These are phyloP conservation scores for Hylaea fasciaria DNA, from an alignment of 2,888 invertebrate genomes.

Conservation along the genomic window DNA sequence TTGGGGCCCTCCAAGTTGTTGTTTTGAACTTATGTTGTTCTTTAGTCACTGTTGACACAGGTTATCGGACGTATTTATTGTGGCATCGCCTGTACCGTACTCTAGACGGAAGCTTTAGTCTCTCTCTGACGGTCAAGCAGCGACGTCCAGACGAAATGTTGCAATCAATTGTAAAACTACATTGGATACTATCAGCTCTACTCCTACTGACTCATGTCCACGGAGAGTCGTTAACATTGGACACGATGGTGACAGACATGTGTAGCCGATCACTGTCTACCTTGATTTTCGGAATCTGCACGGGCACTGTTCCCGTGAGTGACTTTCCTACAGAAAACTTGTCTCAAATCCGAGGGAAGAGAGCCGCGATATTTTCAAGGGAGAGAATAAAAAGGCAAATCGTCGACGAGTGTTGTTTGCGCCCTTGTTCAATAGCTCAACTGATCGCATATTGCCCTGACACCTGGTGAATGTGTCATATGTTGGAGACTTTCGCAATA, in stretches of 20 bases:
- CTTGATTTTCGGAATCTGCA: conserved; percentile 63
- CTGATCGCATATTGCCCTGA: conserved; percentile 74
- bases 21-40: conserved; percentile 78
- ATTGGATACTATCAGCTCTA: conserved; percentile 55
- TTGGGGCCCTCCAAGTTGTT: conserved; percentile 71
- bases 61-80: conserved; percentile 80
- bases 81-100: conserved; percentile 58
- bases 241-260: conserved; percentile 56
- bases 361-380: conserved; percentile 58
- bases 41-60: conserved; percentile 76
- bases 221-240: conserved; percentile 58
- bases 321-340: conserved; percentile 54
- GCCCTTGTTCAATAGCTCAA: conserved; percentile 66
- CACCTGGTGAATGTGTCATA: conserved; percentile 61
- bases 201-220: conserved; percentile 54
- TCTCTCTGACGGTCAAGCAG: conserved; percentile 54
- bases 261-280: conserved; percentile 63
- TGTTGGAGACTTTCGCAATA: conserved; percentile 22
- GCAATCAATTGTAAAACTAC: conserved; percentile 50
- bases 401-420: conserved; percentile 67
- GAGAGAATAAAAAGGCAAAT: conserved; percentile 63
- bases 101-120: conserved; percentile 76
- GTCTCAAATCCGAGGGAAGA: conserved; percentile 58
- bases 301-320: conserved; percentile 53
- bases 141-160: conserved; percentile 58